Percentiles rank a stretch among this genome's conserved stretches.
These are phyloP conservation scores for Dicrostonyx torquatus DNA, from an alignment of 2,797 vertebrate genomes.

Conservation along the genomic window DNA sequence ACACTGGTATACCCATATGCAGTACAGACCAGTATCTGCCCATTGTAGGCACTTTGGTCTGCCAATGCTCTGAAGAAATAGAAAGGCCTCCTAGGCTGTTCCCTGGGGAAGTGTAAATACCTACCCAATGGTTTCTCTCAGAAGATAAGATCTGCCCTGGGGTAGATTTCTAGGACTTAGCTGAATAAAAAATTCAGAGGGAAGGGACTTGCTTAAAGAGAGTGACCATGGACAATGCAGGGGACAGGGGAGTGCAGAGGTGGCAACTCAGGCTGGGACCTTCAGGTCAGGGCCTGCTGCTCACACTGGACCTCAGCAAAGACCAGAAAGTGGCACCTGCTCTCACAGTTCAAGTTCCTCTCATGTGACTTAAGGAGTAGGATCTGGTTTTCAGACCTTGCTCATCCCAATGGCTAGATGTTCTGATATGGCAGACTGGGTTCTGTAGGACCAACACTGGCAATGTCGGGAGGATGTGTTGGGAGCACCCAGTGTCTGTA, in stretches of 20 bases:
- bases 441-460: neutral
- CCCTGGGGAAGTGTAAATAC: neutral
- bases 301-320: neutral
- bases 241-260: too few relatives aligned
- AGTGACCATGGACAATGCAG: neutral
- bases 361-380: neutral
- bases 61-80: neutral
- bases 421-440: neutral
- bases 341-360: neutral
- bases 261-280: neutral
- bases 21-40: neutral
- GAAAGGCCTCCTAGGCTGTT: neutral
- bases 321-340: neutral
- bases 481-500: accelerated
- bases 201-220: neutral
- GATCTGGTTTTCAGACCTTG: neutral
- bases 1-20: neutral
- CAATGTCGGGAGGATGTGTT: neutral
- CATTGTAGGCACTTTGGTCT: neutral
- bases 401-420: neutral
- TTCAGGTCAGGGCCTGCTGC: neutral
- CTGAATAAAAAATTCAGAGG: neutral
- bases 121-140: neutral
- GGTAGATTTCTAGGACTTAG: neutral
- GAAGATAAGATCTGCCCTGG: neutral